Evolutionary conservation across 1,140 invertebrate species (phyloP).

Genomic region (Diachasma alloeum): DNA sequence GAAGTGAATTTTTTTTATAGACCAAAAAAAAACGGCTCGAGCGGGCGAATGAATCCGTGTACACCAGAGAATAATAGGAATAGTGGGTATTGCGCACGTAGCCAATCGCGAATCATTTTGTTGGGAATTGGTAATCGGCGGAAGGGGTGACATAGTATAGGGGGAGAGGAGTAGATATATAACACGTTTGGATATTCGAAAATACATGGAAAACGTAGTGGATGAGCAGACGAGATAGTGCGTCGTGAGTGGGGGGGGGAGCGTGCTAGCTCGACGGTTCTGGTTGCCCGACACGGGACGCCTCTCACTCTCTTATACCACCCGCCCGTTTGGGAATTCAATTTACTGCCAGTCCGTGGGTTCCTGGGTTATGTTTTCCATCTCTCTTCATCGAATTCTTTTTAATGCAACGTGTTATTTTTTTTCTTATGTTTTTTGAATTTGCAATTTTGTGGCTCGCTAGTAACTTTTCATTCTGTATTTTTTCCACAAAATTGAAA

Average conservation of each 20-base stretch:
- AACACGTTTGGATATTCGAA: not conserved
- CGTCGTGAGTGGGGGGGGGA: slow-evolving; percentile 1
- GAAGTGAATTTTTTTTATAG: not conserved
- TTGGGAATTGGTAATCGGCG: not conserved
- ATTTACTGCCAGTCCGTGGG: slow-evolving; percentile 54
- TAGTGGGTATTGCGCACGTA: slow-evolving; percentile 20
- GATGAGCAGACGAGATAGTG: slow-evolving; percentile 7
- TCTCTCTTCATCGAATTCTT: slow-evolving; percentile 15
- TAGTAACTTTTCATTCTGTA: not conserved
- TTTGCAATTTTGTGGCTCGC: too few species aligned
- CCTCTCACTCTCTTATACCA: slow-evolving; percentile 53
- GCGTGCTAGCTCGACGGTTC: slow-evolving; percentile 46
- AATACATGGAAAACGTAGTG: slow-evolving; percentile 2
- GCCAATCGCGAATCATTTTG: not conserved
- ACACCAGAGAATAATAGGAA: slow-evolving; percentile 2
- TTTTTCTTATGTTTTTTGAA: not conserved
- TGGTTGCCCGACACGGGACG: slow-evolving; percentile 59
- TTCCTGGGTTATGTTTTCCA: slow-evolving; percentile 7
- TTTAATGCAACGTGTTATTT: not conserved
- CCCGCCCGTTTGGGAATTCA: slow-evolving; percentile 67
- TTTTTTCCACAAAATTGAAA: too few species aligned
- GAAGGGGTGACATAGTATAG: not conserved
- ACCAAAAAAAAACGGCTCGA: not conserved
- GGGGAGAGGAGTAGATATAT: not conserved
- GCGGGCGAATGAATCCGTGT: not conserved